Base-by-base conservation (phyloP, 2,797 vertebrate genomes). In the Lindbergichthys nudifrons region DNA sequence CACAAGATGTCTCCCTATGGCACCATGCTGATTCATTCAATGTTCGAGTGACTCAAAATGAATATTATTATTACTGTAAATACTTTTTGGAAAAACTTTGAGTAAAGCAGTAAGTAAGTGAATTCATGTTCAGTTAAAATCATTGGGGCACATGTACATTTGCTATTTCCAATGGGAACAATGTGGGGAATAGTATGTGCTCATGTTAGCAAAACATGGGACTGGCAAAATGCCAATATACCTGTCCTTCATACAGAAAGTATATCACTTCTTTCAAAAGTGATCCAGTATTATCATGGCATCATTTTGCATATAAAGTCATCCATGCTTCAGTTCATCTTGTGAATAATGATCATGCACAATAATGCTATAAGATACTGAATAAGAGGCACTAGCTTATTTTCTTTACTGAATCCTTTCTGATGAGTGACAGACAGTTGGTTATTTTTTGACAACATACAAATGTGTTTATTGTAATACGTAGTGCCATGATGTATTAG, bases 381-480 rank as follows among this genome's bases (percentile, higher is more conserved):
- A 23, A 64, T 30, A 61, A 21, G 42, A 59, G 21, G 62, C 11
- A 10, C 13, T 43, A 8, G 47, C 13, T 42, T 2, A 66, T 60
- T 60, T 36, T 19, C 57, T 63, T 36, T 9, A 36, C 21, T 66
- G 23, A 50, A 70, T 30, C 16, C 47, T 32, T 11, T 15, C 39
- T 53, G 51, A 39, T 53, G 26, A 59, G 19, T 16, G 32, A 57
- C 45, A 30, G 57, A 36, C 14, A 46, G 19, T 2, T 11, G 23
- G 45, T 12, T 32, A 50, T 64, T 26, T 59, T 72, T 45, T 59
- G 7, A 62, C 62, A 67, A 63, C 41, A 69, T 67, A 19, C 36
- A 64, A 64, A 70, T 51, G 11, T 73, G 18, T 65, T 59, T 39
- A 26, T 70, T 47, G 51, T 80, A 5, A 73, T 80, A 69, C 59